A percentile compares a stretch with the other conserved stretches of the same genome.
These are phyloP conservation scores for Luehdorfia chinensis DNA, from an alignment of 1,140 invertebrate species.

Conservation along the genomic window DNA sequence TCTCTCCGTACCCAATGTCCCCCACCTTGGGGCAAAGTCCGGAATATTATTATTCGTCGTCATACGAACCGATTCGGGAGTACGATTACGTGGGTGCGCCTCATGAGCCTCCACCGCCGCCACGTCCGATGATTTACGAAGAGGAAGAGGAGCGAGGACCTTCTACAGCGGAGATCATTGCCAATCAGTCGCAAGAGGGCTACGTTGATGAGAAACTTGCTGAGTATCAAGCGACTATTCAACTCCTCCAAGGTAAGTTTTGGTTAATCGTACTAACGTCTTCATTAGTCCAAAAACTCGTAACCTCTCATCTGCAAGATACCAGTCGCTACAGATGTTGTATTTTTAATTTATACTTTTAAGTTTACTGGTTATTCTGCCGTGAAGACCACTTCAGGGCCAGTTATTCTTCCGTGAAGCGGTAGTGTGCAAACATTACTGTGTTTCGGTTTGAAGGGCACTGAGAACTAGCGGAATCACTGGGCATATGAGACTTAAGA, in stretches of 20 bases:
- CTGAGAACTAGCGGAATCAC: no score
- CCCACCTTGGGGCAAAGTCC: slow-evolving; percentile 79
- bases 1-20: slow-evolving; percentile 72
- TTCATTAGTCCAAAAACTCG: no score
- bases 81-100: slow-evolving; percentile 83
- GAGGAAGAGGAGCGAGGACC: slow-evolving; percentile 85
- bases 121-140: slow-evolving; percentile 77
- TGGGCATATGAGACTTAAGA: no score
- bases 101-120: slow-evolving; percentile 82
- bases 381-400: no score
- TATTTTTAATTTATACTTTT: no score
- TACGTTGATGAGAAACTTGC: slow-evolving; percentile 95
- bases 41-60: slow-evolving; percentile 81
- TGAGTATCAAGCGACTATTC: slow-evolving; percentile 95
- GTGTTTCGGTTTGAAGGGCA: no score
- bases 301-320: no score
- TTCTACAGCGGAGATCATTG: slow-evolving; percentile 93
- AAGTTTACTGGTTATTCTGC: no score
- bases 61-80: slow-evolving; percentile 76
- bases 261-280: not conserved
- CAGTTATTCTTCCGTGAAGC: no score
- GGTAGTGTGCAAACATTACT: no score
- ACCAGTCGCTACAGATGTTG: no score
- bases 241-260: slow-evolving; percentile 89
- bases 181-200: slow-evolving; percentile 92